These are phyloP conservation scores for Coptotermes formosanus DNA, from an alignment of 1,140 invertebrate genomes.

Conservation along the genomic window DNA sequence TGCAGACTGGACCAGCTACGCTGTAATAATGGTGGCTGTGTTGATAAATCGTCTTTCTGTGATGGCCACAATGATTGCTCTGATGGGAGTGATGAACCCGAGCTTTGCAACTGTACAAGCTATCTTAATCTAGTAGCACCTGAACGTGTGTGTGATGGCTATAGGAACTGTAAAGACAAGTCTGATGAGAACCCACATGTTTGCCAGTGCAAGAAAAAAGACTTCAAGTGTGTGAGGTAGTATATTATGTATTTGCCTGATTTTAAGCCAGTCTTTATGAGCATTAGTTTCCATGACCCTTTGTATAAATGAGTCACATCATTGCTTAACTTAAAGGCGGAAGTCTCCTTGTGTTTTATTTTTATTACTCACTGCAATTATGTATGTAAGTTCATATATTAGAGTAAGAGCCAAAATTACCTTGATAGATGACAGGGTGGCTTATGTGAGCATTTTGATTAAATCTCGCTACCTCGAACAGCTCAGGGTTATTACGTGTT, in stretches of 20 bases:
- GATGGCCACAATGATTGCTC: constrained; percentile 65
- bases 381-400: too few relatives aligned
- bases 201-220: constrained; percentile 59
- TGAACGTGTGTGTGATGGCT: constrained; percentile 71
- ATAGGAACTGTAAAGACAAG: constrained; percentile 74
- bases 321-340: too few relatives aligned
- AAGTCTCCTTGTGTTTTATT: too few relatives aligned
- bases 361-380: too few relatives aligned
- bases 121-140: constrained; percentile 66
- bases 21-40: constrained; percentile 64
- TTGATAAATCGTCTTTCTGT: constrained; percentile 66
- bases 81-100: constrained; percentile 70
- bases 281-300: too few relatives aligned
- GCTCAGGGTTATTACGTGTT: too few relatives aligned
- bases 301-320: too few relatives aligned
- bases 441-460: too few relatives aligned
- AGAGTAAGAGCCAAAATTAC: too few relatives aligned
- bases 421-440: too few relatives aligned
- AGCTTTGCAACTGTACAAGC: constrained; percentile 58
- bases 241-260: constrained; percentile 13
- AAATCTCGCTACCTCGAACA: too few relatives aligned
- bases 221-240: constrained; percentile 54
- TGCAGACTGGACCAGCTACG: constrained; percentile 60
- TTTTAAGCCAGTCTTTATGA: too few relatives aligned
- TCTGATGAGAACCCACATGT: constrained; percentile 65